Evolutionary conservation across 2,797 vertebrate genomes (phyloP), one percentile per base, ranked within the genome.

Genomic region (Cyclura pinguis): DNA sequence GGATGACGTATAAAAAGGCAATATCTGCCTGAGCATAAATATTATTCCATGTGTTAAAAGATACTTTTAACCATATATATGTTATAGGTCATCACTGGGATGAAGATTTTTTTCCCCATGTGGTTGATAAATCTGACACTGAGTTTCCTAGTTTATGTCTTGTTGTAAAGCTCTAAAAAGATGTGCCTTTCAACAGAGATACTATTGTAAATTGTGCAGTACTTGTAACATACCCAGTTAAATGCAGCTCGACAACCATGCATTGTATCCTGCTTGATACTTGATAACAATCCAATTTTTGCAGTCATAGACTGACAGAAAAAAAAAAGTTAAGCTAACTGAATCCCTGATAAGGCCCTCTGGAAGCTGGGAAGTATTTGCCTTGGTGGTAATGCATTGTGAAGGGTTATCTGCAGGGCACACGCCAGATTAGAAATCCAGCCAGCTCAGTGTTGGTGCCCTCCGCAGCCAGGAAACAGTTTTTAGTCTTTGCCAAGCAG

Each of bases 1-100:
- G 55, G 22, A 76, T 74, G 64, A 55, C 27, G 32, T 78, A 27
- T 81, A 80, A 69, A 32, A 67, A 80, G 13, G 22, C 77, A 81
- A 29, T n/a, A 27, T 47, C 38, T 69, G 24, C 64, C 27, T 67
- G 76, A 27, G 5, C 42, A 52, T 89, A 59, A 5, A 3, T 80
- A 52, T 86, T 85, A 86, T 73, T 80, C 42, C 69, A 80, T 72
- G 7, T 90, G n/a, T 47, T 52, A 86, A 80, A 14, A 77, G 62
- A 55, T 78, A 38, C 27, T 78, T 89, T n/a, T 69, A 84, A 52
- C 8, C 57, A 64, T 50, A 80, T 55, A 69, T 67, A 67, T 35
- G 14, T 78, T 24, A 35, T 78, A 52, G 14, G 69, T 69, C 29
- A 32, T 69, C 67, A 69, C 2, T 69, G 24, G 38, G 12, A 89